phyloP scores from a whole-genome alignment of 2,113 vertebrate species.

The Brienomyrus brachyistius region DNA sequence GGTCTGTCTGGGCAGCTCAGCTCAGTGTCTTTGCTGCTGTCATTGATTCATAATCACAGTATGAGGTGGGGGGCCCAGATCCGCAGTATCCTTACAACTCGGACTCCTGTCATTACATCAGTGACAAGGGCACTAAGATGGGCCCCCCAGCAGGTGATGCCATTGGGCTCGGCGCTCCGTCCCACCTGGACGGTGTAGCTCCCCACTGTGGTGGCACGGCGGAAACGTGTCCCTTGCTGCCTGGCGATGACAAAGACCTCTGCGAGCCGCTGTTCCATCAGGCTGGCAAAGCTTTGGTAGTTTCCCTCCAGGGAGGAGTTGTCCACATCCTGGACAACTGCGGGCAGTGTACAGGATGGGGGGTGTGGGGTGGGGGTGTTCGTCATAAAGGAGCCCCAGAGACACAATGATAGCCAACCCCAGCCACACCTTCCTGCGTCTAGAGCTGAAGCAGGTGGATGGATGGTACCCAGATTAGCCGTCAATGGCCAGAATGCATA shows the following conservation, averaged over 20 bases:
- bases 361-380: background rate
- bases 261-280: constrained; percentile 94
- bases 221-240: constrained; percentile 79
- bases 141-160: background rate
- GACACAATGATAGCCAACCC: background rate
- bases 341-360: background rate
- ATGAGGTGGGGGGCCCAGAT: background rate
- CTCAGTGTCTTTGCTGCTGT: background rate
- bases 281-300: constrained; percentile 89
- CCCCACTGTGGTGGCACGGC: constrained; percentile 78
- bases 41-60: background rate
- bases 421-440: background rate
- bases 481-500: background rate
- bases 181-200: constrained; percentile 92
- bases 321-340: constrained; percentile 94
- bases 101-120: background rate
- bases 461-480: background rate
- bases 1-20: background rate
- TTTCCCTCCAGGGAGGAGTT: constrained; percentile 78
- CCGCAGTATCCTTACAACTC: background rate
- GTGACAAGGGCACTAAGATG: background rate
- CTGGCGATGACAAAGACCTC: constrained; percentile 85
- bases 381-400: background rate
- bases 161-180: background rate
- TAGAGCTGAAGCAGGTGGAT: background rate